phyloP scores from a whole-genome alignment of 2,888 invertebrate genomes.

The Melipona bicolor region DNA sequence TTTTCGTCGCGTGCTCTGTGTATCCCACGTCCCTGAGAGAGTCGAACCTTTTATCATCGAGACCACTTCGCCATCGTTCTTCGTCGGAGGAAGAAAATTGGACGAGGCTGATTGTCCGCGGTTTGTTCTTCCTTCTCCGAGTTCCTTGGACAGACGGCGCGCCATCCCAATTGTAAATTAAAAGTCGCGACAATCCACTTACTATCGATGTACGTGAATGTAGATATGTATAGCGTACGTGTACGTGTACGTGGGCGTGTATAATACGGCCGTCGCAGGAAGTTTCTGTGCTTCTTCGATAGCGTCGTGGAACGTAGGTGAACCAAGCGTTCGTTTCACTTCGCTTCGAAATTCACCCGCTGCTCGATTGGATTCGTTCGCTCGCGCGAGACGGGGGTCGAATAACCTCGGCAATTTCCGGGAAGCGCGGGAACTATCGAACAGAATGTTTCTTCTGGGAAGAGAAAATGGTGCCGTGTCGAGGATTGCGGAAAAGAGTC shows the following conservation, averaged over 20 bases:
- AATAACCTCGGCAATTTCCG: not conserved
- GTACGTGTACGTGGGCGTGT: constrained; percentile 52
- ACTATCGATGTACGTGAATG: constrained; percentile 54
- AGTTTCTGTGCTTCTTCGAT: constrained; percentile 2
- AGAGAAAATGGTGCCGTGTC: not conserved
- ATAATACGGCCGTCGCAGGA: not conserved
- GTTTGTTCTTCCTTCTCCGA: constrained; percentile 23
- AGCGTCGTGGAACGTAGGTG: not conserved
- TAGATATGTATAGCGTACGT: constrained; percentile 52
- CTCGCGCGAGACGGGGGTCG: no score
- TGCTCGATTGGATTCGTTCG: not conserved
- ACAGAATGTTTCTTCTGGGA: not conserved
- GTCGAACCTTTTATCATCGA: not conserved
- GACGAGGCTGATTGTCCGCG: not conserved
- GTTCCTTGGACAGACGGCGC: constrained; percentile 49
- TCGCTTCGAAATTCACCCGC: constrained; percentile 5
- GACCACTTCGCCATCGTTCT: not conserved
- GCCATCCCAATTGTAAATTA: constrained; percentile 50
- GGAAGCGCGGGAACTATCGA: not conserved
- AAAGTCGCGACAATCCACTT: constrained; percentile 57
- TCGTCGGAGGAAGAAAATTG: not conserved
- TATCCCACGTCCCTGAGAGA: not conserved
- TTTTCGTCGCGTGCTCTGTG: not conserved
- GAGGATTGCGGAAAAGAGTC: not conserved
- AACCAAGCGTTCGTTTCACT: not conserved